Evolutionary conservation across 64 coral and sea anemone species (phyloP), one percentile per base, ranked within the genome.

Genomic region (Stichodactyla helianthus): DNA sequence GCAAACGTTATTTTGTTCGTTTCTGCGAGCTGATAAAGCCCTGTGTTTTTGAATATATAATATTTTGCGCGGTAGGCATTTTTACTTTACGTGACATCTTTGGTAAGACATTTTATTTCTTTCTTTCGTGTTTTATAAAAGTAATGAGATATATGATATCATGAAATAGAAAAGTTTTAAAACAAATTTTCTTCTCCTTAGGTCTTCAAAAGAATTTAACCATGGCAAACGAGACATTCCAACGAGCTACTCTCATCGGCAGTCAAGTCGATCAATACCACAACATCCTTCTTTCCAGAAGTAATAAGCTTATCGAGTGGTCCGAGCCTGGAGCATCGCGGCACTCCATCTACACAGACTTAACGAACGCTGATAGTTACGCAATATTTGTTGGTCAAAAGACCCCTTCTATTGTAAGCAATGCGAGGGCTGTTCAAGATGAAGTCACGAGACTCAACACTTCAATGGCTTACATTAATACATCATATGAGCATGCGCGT

Each of bases 191-290:
- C 52, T 50, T 93, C 5, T 52, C 19, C 20, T 0, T 53, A 95
- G 93, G 86, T 56, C 85, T 96, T 25, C 94, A 89, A 22, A 83
- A 12, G 6, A 90, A 93, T 26, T 84, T 96, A 6, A 81, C 94
- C 6, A 23, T 53, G n/a, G 84, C 94, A 62, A 89, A 93, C 54
- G 56, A 61, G 35, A 85, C 87, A 1, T 96, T 87, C 54, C 61
- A 51, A 19, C 23, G 20, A n/a, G 91, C 88, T 5, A 57, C 88
- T 31, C 23, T 44, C 18, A 60, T 92, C 10, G 90, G 94, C 2
- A 52, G 4, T 11, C 88, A 79, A n/a, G 83, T 93, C 15, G 91
- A 92, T 64, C 5, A n/a, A 10, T 83, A 90, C 17, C 77, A 93
- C 62, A 44, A 80, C 2, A 58, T 83, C 12, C 53, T 96, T 6